These are phyloP conservation scores for Chamaea fasciata DNA, from an alignment of 2,113 vertebrate species.

Conservation along the genomic window DNA sequence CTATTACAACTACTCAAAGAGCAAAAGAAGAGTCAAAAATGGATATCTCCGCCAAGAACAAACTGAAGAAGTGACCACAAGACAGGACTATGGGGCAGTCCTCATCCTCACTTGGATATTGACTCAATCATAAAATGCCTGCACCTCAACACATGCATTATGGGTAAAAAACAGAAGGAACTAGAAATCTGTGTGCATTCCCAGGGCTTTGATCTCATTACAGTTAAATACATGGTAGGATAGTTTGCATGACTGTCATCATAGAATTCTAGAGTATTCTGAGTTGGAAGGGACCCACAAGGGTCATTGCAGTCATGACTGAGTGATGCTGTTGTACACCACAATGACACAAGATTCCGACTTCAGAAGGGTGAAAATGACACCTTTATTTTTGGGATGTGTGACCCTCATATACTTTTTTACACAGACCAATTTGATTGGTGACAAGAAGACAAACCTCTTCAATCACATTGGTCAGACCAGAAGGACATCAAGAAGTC, in stretches of 20 bases:
- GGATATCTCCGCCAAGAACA: neutral
- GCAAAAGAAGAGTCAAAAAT: neutral
- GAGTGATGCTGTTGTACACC: too few species aligned
- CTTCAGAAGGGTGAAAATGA: too few species aligned
- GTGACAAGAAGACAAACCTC: too few species aligned
- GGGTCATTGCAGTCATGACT: neutral
- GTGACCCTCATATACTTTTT: too few species aligned
- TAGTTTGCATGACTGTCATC: fast-evolving
- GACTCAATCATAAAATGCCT: neutral
- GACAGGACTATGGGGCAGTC: neutral
- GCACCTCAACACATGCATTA: neutral
- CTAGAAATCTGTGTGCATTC: neutral
- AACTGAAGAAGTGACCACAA: neutral
- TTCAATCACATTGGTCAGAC: too few species aligned
- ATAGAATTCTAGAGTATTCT: neutral
- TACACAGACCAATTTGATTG: too few species aligned
- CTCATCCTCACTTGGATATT: neutral
- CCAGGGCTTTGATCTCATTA: neutral
- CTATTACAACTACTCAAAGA: neutral
- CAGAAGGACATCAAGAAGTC: too few species aligned
- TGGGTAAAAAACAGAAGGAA: neutral
- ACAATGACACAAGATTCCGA: too few species aligned
- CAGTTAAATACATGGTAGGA: neutral
- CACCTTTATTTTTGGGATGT: too few species aligned
- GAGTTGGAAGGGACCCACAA: neutral